A percentile compares a stretch with the other conserved stretches of the same genome.
Conservation (phyloP, 1,140 invertebrate species). For the Gryon sp. region DNA sequence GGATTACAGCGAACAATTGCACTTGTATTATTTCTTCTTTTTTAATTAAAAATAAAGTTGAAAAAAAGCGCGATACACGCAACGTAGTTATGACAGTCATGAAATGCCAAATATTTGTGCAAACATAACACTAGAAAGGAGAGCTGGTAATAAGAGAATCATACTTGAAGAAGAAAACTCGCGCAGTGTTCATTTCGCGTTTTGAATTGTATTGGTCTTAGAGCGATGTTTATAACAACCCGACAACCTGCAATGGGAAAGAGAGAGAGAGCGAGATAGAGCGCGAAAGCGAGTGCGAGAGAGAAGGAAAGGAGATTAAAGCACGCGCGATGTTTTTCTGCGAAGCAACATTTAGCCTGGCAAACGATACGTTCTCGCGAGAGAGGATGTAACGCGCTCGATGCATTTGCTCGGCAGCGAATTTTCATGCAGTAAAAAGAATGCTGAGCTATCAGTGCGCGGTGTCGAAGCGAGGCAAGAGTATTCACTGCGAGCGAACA, state of each 20-base stretch:
- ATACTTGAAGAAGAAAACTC: background rate
- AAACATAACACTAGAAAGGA: background rate
- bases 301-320: slow-evolving; percentile 30
- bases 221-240: slow-evolving; percentile 38
- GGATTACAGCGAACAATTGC: too few species aligned
- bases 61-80: too few species aligned
- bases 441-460: slow-evolving; percentile 46
- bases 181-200: slow-evolving; percentile 3
- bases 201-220: slow-evolving; percentile 14
- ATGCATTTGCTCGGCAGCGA: slow-evolving; percentile 45
- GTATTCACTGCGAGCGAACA: slow-evolving; percentile 54
- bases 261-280: slow-evolving; percentile 8
- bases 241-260: background rate
- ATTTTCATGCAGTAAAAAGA: slow-evolving; percentile 59
- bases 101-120: background rate
- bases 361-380: slow-evolving; percentile 41
- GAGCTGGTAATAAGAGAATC: slow-evolving; percentile 17
- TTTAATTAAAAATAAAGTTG: too few species aligned
- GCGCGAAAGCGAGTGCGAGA: slow-evolving; percentile 1
- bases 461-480: slow-evolving; percentile 53
- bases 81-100: too few species aligned
- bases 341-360: slow-evolving; percentile 44
- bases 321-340: slow-evolving; percentile 36
- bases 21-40: too few species aligned
- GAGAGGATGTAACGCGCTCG: slow-evolving; percentile 33